Evolutionary conservation across 2,888 invertebrate species (phyloP).

Genomic region (Acanthosepion pharaonis): DNA sequence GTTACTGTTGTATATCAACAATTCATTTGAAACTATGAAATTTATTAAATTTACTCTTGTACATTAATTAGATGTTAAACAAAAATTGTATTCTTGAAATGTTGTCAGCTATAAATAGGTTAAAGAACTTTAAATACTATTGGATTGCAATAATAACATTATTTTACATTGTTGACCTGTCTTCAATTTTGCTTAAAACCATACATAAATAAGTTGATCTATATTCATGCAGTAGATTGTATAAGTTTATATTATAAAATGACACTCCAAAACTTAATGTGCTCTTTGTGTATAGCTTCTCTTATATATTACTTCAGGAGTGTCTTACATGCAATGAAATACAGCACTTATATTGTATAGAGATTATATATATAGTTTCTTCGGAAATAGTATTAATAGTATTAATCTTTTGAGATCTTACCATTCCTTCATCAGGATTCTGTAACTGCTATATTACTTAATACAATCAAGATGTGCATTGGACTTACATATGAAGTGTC

Average conservation of each 20-base stretch:
- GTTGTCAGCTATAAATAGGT: no score
- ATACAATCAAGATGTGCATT: slow-evolving; percentile 7
- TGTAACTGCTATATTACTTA: background rate
- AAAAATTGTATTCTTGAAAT: no score
- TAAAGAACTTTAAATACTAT: no score
- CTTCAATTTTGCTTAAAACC: no score
- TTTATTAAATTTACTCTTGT: no score
- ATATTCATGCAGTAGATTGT: background rate
- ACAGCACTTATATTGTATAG: background rate
- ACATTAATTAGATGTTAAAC: no score
- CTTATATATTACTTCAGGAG: background rate
- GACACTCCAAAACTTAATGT: background rate
- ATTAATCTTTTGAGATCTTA: background rate
- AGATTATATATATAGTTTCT: background rate
- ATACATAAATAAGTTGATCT: no score
- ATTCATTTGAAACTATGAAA: no score
- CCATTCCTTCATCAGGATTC: background rate
- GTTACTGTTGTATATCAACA: no score
- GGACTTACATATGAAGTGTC: background rate
- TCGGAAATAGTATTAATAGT: background rate
- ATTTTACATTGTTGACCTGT: no score
- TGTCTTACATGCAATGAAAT: background rate
- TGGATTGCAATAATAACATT: no score
- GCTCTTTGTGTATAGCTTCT: background rate
- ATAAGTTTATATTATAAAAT: background rate